A percentile compares a stretch with the other conserved stretches of the same genome.
These are phyloP conservation scores for Beris morrisii DNA, from an alignment of 2,888 invertebrate species.

Conservation along the genomic window DNA sequence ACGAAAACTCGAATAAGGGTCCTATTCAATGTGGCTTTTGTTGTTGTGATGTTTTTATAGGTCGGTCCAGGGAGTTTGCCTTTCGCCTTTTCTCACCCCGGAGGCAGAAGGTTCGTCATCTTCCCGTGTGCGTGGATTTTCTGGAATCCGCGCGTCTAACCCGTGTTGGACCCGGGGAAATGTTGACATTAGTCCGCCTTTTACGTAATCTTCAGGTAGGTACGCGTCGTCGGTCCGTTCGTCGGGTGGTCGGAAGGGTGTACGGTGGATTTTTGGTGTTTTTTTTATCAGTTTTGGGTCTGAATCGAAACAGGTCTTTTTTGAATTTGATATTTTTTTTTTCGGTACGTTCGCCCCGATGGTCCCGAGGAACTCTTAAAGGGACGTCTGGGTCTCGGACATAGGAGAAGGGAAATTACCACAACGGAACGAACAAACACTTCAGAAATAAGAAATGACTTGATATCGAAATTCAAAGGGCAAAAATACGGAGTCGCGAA, in stretches of 20 bases:
- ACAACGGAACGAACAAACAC: conserved; percentile 33
- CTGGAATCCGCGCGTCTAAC: not conserved
- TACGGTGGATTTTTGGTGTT: no score
- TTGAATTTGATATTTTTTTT: conserved; percentile 17
- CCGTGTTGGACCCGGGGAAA: conserved; percentile 11
- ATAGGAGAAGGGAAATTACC: conserved; percentile 19
- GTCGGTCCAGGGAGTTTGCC: no score
- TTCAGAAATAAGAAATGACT: conserved; percentile 22
- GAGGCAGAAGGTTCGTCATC: no score
- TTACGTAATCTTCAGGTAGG: conserved; percentile 31
- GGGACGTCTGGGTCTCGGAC: no score
- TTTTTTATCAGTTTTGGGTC: no score
- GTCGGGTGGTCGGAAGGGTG: no score
- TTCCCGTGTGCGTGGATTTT: not conserved
- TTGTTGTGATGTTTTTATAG: no score
- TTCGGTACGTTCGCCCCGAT: conserved; percentile 22
- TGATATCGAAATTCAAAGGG: conserved; percentile 34
- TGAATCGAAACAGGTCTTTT: conserved; percentile 15
- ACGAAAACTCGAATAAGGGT: no score
- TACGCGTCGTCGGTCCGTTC: not conserved
- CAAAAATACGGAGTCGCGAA: conserved; percentile 33
- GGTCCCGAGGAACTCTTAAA: no score
- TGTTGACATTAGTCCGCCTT: conserved; percentile 24
- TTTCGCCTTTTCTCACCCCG: no score
- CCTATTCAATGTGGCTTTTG: no score